Evolutionary conservation across 2,113 vertebrate species (phyloP).

Genomic region (Oxyruncus cristatus): DNA sequence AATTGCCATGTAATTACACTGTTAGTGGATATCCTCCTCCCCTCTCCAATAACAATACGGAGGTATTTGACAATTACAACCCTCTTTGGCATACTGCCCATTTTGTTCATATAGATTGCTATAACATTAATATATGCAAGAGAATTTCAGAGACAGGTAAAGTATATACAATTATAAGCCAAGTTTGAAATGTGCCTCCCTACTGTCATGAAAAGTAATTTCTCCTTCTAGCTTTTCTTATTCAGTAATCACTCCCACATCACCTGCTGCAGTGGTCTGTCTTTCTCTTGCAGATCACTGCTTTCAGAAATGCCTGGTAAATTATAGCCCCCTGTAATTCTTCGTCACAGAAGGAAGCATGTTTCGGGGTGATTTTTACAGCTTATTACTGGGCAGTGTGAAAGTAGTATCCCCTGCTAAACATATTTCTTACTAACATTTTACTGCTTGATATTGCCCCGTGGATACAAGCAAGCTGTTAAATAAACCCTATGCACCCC

Average conservation of each 20-base stretch:
- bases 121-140: neutral
- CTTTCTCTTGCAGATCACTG: neutral
- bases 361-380: slow-evolving; percentile 9
- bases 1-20: slow-evolving; percentile 43
- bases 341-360: neutral
- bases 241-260: neutral
- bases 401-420: neutral
- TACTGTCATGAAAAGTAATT: neutral
- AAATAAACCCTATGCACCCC: neutral
- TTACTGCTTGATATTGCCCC: neutral
- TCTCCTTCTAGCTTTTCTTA: slow-evolving; percentile 5
- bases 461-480: neutral
- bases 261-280: neutral
- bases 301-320: slow-evolving; percentile 27
- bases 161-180: neutral
- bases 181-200: slow-evolving; percentile 17
- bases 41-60: neutral
- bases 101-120: neutral
- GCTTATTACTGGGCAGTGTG: neutral
- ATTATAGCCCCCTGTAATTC: slow-evolving; percentile 42
- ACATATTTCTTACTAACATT: neutral
- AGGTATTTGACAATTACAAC: neutral
- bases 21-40: slow-evolving; percentile 27
- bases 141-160: slow-evolving; percentile 42
- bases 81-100: neutral